Evolutionary conservation across 2,113 vertebrate species (phyloP).

Genomic region (Limanda limanda): DNA sequence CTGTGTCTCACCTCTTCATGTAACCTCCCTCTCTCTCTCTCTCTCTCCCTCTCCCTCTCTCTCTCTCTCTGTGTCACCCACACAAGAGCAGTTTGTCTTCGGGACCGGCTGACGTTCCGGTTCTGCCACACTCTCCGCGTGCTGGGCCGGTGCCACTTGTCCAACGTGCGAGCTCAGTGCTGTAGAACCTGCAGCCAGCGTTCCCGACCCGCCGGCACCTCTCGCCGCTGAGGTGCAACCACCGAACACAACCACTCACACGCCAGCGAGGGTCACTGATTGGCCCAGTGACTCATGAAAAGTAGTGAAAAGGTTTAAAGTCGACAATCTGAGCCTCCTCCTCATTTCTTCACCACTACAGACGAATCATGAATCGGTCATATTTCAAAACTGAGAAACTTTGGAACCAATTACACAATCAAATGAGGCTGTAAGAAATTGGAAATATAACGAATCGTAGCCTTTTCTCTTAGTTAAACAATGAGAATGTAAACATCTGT

Average conservation of each 20-base stretch:
- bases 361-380: background rate
- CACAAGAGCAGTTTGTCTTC: slow-evolving; percentile 82
- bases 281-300: background rate
- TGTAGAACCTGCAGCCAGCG: slow-evolving; percentile 85
- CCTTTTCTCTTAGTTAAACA: slow-evolving; percentile 2
- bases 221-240: slow-evolving; percentile 73
- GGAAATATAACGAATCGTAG: background rate
- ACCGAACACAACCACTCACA: background rate
- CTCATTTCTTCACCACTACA: background rate
- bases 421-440: background rate
- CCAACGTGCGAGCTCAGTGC: slow-evolving; percentile 85
- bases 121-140: slow-evolving; percentile 90
- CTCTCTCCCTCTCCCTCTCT: background rate
- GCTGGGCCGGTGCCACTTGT: slow-evolving; percentile 87
- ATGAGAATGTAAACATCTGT: slow-evolving; percentile 61
- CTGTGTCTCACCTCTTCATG: too few species aligned
- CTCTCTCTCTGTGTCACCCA: slow-evolving; percentile 4
- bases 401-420: background rate
- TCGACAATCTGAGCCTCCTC: slow-evolving; percentile 25
- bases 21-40: background rate
- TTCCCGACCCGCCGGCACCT: slow-evolving; percentile 62
- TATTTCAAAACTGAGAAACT: too few species aligned
- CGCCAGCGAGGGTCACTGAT: background rate
- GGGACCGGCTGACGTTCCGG: slow-evolving; percentile 83
- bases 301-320: background rate